phyloP scores from a whole-genome alignment of 2,888 invertebrate species.

The Agrochola macilenta region DNA sequence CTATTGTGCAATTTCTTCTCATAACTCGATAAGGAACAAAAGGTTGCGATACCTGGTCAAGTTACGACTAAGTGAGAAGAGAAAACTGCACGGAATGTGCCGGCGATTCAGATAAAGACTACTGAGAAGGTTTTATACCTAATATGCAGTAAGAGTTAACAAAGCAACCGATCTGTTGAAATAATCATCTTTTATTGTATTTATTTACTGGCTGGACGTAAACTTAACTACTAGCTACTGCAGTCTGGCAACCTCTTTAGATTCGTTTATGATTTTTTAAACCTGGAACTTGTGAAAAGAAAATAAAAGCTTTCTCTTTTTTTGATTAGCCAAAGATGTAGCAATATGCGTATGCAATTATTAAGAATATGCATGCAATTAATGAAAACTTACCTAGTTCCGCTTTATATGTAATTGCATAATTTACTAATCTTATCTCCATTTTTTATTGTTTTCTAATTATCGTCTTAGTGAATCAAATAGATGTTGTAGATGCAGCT shows the following conservation, averaged over 20 bases:
- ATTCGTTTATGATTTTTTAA: background rate
- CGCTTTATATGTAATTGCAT: background rate
- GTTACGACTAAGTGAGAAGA: conserved; percentile 25
- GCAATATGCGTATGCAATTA: too few relatives aligned
- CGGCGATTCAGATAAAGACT: conserved; percentile 4
- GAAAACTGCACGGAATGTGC: conserved; percentile 26
- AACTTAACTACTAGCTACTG: background rate
- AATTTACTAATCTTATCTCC: background rate
- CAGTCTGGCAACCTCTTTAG: background rate
- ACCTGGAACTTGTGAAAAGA: background rate
- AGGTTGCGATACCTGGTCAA: conserved; percentile 2
- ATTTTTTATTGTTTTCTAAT: background rate
- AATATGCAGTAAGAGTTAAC: conserved; percentile 10
- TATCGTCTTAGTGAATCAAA: background rate
- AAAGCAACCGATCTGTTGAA: background rate
- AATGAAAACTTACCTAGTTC: background rate
- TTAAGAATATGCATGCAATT: too few relatives aligned
- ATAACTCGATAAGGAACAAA: background rate
- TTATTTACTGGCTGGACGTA: conserved; percentile 8
- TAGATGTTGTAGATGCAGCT: background rate
- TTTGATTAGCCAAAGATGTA: background rate
- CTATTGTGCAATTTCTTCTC: background rate
- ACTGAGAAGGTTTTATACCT: conserved; percentile 9
- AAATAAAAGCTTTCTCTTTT: background rate
- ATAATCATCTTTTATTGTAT: conserved; percentile 11